Conservation (phyloP, 2,797 vertebrate genomes). For the Adelosebastes latens region DNA sequence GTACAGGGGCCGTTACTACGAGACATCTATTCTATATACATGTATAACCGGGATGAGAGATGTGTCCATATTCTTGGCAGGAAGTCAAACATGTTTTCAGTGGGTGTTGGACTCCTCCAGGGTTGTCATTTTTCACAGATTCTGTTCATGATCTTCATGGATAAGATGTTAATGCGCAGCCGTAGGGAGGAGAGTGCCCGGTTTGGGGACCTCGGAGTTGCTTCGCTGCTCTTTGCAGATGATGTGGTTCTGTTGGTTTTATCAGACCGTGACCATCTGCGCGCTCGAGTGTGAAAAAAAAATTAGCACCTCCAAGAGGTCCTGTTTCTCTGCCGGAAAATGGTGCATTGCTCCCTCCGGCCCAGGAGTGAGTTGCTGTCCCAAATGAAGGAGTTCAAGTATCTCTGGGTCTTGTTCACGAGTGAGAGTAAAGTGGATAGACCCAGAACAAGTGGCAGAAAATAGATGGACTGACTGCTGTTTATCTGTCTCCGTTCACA, state of each 20-base stretch:
- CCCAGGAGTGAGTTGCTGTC: neutral
- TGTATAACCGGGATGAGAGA: neutral
- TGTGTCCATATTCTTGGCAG: neutral
- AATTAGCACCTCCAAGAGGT: neutral
- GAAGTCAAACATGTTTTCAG: neutral
- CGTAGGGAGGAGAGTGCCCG: too few species aligned
- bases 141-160: neutral
- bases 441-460: neutral
- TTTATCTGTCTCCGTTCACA: slow-evolving; percentile 41
- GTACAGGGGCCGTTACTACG: too few species aligned
- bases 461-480: neutral
- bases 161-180: neutral
- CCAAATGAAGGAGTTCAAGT: neutral
- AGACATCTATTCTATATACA: neutral
- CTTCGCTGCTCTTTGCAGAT: neutral
- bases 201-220: too few species aligned
- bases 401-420: neutral
- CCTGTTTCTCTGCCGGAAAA: neutral
- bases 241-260: neutral
- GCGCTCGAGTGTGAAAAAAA: neutral
- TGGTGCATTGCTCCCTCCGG: neutral
- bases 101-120: neutral
- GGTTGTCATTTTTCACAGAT: neutral
- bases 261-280: neutral
- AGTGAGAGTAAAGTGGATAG: neutral